phyloP scores from a whole-genome alignment of 2,888 invertebrate genomes.

The Lutraria lutraria region DNA sequence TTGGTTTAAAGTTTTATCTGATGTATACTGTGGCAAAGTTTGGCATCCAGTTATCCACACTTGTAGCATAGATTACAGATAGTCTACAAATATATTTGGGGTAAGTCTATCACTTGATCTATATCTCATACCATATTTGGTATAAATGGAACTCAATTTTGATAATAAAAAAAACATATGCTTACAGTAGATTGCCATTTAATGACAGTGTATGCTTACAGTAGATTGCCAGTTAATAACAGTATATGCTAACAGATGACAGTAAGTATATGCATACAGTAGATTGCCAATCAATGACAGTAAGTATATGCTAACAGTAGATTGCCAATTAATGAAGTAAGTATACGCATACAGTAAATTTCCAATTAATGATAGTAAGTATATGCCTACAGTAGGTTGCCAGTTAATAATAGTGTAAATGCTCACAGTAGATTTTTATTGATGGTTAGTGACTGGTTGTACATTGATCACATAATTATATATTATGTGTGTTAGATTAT shows the following conservation, averaged over 20 bases:
- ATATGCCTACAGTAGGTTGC: neutral
- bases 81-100: neutral
- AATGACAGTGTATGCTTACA: neutral
- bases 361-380: too few relatives aligned
- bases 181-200: neutral
- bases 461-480: too few relatives aligned
- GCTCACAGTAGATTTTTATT: neutral
- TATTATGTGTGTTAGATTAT: neutral
- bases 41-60: constrained; percentile 12
- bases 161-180: neutral
- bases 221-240: neutral
- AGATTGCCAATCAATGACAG: too few relatives aligned
- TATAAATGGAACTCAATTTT: neutral
- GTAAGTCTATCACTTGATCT: neutral
- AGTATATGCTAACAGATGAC: neutral
- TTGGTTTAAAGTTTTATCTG: neutral
- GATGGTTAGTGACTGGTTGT: neutral
- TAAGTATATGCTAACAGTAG: too few relatives aligned
- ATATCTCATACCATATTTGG: neutral
- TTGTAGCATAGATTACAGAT: neutral
- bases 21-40: constrained; percentile 7
- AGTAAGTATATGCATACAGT: neutral
- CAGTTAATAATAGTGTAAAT: neutral
- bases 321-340: too few relatives aligned
- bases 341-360: too few relatives aligned